Evolutionary conservation across 64 coral and sea anemone genomes (phyloP).

Genomic region (Stylophora pistillata): DNA sequence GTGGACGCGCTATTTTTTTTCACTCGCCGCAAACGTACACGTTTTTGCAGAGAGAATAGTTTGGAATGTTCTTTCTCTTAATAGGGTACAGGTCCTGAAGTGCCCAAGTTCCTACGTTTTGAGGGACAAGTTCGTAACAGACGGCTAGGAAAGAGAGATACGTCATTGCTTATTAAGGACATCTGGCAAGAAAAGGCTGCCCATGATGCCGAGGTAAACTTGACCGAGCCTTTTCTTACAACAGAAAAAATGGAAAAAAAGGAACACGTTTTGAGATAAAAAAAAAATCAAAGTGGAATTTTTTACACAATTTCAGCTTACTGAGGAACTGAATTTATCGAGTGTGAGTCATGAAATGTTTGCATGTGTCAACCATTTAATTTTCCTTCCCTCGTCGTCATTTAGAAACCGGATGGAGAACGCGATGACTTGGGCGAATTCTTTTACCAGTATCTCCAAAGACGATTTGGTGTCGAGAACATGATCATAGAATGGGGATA

Average conservation of each 20-base stretch:
- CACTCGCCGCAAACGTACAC: neutral
- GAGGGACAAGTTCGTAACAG: conserved; percentile 95
- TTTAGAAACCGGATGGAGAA: conserved; percentile 85
- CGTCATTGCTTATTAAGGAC: conserved; percentile 93
- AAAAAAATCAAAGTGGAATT: neutral
- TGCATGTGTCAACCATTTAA: too few relatives aligned
- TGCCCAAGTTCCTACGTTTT: conserved; percentile 78
- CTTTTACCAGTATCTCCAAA: conserved; percentile 82
- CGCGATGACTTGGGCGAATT: conserved; percentile 78
- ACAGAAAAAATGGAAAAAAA: neutral
- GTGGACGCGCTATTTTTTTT: too few relatives aligned
- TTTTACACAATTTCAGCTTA: too few relatives aligned
- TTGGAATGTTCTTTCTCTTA: conserved; percentile 11
- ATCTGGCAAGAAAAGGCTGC: conserved; percentile 97
- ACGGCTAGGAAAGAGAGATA: conserved; percentile 89
- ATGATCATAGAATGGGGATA: conserved; percentile 98
- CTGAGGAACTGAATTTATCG: too few relatives aligned
- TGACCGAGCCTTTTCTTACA: neutral
- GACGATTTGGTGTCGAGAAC: conserved; percentile 93
- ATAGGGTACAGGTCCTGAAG: conserved; percentile 86
- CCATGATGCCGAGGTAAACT: conserved; percentile 78
- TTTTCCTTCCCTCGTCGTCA: neutral
- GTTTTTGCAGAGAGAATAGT: neutral
- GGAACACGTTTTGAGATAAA: neutral
- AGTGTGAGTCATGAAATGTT: too few relatives aligned